Evolutionary conservation across 2,113 vertebrate species (phyloP).

Genomic region (Panthera uncia): DNA sequence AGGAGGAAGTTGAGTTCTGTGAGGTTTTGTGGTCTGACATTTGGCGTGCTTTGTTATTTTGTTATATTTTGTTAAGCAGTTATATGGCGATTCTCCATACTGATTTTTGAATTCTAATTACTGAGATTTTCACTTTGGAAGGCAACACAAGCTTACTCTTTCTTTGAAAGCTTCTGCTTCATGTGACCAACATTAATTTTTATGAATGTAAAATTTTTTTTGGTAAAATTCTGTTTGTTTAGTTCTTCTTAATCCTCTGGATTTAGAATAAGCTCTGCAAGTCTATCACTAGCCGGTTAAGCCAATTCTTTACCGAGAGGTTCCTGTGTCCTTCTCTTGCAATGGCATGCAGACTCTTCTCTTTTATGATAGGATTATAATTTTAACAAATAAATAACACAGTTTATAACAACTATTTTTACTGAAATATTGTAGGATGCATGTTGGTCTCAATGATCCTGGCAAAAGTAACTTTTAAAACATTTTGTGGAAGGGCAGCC

Average conservation of each 20-base stretch:
- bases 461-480: neutral
- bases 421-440: neutral
- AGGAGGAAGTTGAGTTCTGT: neutral
- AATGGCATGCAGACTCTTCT: neutral
- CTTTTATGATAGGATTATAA: neutral
- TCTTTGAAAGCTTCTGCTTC: slow-evolving; percentile 25
- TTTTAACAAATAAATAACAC: neutral
- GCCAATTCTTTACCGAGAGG: neutral
- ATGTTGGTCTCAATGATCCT: neutral
- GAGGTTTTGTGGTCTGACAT: neutral
- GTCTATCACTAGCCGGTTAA: neutral
- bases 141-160: neutral
- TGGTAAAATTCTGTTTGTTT: neutral
- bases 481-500: neutral
- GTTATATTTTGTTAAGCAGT: slow-evolving; percentile 32
- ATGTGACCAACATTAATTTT: neutral
- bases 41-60: slow-evolving; percentile 40
- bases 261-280: neutral
- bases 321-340: neutral
- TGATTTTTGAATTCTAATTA: slow-evolving; percentile 36
- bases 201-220: neutral
- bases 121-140: slow-evolving; percentile 16
- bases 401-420: neutral
- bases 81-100: neutral
- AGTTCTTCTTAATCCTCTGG: neutral